Evolutionary conservation across 2,113 vertebrate genomes (phyloP).

Genomic region (Gymnarchus niloticus): DNA sequence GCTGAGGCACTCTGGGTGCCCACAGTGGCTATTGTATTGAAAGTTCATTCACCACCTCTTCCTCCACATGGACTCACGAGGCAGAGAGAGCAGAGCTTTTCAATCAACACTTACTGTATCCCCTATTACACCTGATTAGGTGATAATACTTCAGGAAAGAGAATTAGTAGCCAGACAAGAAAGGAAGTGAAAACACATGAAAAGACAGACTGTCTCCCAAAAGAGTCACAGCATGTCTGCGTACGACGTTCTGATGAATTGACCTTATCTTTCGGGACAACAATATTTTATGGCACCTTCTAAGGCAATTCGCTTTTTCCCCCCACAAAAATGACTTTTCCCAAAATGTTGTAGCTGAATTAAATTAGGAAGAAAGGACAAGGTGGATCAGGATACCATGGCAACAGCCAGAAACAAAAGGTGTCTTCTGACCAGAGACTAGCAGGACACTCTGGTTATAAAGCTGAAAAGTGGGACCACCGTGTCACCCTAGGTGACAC

Average conservation of each 20-base stretch:
- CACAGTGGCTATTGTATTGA: conserved; percentile 1
- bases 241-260: not conserved
- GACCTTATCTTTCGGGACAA: not conserved
- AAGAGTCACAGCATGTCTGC: not conserved
- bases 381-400: not conserved
- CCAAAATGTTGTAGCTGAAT: not conserved
- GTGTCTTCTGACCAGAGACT: not conserved
- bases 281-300: not conserved
- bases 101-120: conserved; percentile 48
- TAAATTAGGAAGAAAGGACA: not conserved
- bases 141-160: conserved; percentile 55
- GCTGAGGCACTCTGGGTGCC: conserved; percentile 23
- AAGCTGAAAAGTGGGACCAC: not conserved
- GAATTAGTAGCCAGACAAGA: conserved; percentile 2
- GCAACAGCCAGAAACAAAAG: not conserved
- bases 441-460: not conserved
- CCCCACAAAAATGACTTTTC: not conserved
- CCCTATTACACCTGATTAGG: conserved; percentile 52
- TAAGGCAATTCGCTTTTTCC: not conserved
- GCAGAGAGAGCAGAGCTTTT: conserved; percentile 22
- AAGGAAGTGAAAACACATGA: conserved; percentile 27
- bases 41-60: not conserved
- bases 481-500: not conserved
- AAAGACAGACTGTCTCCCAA: not conserved
- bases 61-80: not conserved